These are phyloP conservation scores for Scomberomorus guttatus DNA, from an alignment of 2,797 vertebrate genomes.

Conservation along the genomic window DNA sequence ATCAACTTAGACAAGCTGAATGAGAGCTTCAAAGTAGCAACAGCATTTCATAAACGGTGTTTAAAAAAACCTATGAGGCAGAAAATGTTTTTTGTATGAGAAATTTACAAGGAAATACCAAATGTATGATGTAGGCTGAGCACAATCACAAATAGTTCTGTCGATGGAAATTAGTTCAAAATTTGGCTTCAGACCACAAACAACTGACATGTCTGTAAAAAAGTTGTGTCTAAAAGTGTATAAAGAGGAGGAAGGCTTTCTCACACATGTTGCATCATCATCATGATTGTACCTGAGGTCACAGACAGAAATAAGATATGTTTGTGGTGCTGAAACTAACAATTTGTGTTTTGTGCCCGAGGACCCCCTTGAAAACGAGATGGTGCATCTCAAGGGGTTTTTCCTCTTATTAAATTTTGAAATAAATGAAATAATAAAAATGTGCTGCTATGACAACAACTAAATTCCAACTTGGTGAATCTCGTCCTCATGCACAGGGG, in stretches of 20 bases:
- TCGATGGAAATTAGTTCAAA: conserved; percentile 20
- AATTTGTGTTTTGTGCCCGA: background rate
- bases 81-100: conserved; percentile 3
- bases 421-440: too few species aligned
- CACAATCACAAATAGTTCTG: conserved; percentile 13
- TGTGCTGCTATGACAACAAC: conserved; percentile 37
- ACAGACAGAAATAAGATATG: background rate
- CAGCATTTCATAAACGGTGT: background rate
- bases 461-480: background rate
- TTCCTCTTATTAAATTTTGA: too few species aligned
- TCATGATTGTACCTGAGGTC: background rate
- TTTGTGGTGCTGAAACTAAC: background rate
- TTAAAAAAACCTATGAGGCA: conserved; percentile 4
- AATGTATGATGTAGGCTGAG: conserved; percentile 1
- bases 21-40: background rate
- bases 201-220: conserved; percentile 5
- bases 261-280: conserved; percentile 10
- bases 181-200: conserved; percentile 9
- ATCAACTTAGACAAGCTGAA: conserved; percentile 6
- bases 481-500: background rate
- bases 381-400: too few species aligned
- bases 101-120: conserved; percentile 2
- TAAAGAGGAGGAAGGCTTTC: background rate
- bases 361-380: too few species aligned
- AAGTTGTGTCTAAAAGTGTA: background rate